Conservation (phyloP, 2,888 invertebrate species). For the Tethea ocularis region DNA sequence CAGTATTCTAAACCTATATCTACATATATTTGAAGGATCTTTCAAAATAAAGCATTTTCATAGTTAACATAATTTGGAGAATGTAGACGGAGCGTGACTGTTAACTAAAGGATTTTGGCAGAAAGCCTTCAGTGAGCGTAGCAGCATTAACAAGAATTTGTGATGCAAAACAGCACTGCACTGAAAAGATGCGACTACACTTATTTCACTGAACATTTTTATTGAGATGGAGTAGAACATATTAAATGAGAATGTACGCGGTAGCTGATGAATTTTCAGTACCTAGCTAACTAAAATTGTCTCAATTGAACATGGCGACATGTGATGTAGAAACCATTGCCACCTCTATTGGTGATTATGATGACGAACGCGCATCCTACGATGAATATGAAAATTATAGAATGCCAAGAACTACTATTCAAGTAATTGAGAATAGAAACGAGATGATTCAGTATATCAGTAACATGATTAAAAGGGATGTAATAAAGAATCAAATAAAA, state of each 20-base stretch:
- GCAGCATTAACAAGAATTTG: slow-evolving; percentile 33
- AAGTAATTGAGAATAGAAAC: no score
- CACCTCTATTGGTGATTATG: no score
- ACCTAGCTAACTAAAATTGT: not conserved
- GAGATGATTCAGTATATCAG: no score
- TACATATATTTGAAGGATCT: not conserved
- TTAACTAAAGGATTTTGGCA: slow-evolving; percentile 28
- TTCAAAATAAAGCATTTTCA: slow-evolving; percentile 12
- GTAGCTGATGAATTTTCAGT: not conserved
- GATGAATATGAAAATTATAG: no score
- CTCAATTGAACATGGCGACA: no score
- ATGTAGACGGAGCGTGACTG: slow-evolving; percentile 19
- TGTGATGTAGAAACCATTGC: no score
- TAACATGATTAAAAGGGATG: no score
- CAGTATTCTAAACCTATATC: not conserved
- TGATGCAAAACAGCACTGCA: slow-evolving; percentile 25
- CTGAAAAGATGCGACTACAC: slow-evolving; percentile 27
- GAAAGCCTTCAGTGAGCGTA: slow-evolving; percentile 3
- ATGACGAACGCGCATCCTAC: no score
- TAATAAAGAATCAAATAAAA: no score
- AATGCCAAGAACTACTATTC: no score
- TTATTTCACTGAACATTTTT: slow-evolving; percentile 19
- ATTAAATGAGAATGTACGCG: not conserved
- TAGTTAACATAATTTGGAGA: slow-evolving; percentile 14
- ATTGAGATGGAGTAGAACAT: slow-evolving; percentile 16